These are phyloP conservation scores for Ischnura elegans DNA, from an alignment of 2,888 invertebrate species.

Conservation along the genomic window DNA sequence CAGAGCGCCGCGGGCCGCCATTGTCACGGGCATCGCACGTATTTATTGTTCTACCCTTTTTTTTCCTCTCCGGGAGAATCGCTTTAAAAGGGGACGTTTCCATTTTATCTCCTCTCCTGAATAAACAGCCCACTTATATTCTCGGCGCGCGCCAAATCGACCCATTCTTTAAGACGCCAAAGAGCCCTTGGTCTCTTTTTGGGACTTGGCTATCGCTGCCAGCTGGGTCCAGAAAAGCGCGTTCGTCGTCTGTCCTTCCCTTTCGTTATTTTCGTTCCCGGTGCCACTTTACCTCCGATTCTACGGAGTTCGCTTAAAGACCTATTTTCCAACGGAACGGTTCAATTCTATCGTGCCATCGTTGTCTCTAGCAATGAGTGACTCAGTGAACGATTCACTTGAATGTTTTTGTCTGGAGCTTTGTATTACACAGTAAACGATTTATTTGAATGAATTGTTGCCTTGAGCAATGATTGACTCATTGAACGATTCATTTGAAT, in stretches of 20 bases:
- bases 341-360: no score
- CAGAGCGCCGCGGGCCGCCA: neutral
- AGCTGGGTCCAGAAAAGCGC: neutral
- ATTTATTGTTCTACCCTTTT: neutral
- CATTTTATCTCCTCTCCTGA: conserved; percentile 15
- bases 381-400: no score
- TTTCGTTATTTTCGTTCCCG: neutral
- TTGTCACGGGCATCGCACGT: neutral
- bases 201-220: conserved; percentile 4
- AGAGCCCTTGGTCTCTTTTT: neutral
- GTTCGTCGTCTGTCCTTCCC: neutral
- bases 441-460: no score
- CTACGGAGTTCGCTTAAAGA: no score
- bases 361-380: no score
- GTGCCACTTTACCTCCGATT: no score
- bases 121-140: conserved; percentile 35
- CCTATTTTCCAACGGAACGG: no score
- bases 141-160: neutral
- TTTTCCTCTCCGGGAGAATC: neutral
- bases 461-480: no score
- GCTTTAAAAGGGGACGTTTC: neutral
- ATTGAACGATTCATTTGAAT: no score
- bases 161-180: conserved; percentile 4
- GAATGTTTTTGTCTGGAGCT: no score
- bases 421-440: no score